Percentiles rank a stretch among this genome's conserved stretches.
Evolutionary conservation across 2,888 invertebrate genomes (phyloP).

Genomic region (Mesorhabditis spiculigera): DNA sequence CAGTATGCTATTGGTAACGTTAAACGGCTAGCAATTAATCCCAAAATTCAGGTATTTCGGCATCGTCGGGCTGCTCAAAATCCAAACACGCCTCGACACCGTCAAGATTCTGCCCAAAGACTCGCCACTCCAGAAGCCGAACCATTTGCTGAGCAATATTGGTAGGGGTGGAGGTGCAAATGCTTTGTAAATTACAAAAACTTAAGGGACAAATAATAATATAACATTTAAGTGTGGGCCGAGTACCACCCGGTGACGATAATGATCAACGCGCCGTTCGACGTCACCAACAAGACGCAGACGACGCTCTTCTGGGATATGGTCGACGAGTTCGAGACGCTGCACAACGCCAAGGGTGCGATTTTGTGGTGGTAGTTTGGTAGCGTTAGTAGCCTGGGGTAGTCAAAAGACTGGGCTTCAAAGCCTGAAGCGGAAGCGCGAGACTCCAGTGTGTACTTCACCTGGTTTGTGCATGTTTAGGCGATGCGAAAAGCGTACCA

Average conservation of each 20-base stretch:
- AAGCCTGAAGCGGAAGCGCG: no score
- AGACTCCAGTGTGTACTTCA: no score
- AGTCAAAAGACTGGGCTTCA: neutral
- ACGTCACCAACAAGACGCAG: conserved; percentile 37
- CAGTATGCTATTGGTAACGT: conserved; percentile 41
- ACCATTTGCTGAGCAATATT: conserved; percentile 41
- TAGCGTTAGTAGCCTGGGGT: neutral
- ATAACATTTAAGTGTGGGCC: conserved; percentile 43
- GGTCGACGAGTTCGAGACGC: conserved; percentile 48
- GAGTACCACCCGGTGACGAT: conserved; percentile 56
- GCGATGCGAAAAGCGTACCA: neutral
- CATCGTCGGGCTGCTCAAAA: conserved; percentile 31
- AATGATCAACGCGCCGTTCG: conserved; percentile 44
- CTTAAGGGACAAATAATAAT: neutral
- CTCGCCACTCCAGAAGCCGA: conserved; percentile 52
- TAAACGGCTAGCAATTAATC: conserved; percentile 5
- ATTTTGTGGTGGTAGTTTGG: neutral
- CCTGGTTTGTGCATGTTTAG: neutral
- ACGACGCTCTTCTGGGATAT: conserved; percentile 40
- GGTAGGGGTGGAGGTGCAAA: conserved; percentile 18
- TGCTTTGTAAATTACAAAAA: neutral
- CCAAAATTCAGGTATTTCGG: conserved; percentile 18
- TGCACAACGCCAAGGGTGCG: conserved; percentile 43
- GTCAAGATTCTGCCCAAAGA: conserved; percentile 53
- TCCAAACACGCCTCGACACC: conserved; percentile 46